Conservation (phyloP, 2,113 vertebrate genomes). For the Ibidorhyncha struthersii region DNA sequence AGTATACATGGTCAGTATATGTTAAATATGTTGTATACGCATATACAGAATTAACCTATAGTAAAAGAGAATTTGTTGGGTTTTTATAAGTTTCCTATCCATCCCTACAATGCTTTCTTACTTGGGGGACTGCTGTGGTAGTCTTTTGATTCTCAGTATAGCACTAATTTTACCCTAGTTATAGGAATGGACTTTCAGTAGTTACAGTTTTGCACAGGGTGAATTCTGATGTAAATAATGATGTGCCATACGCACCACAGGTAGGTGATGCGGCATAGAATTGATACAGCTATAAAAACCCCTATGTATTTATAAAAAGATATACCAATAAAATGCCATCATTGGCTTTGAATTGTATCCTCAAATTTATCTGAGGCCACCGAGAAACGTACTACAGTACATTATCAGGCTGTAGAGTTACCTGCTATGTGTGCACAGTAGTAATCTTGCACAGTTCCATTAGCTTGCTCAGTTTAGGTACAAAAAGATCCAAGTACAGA, state of each 20-base stretch:
- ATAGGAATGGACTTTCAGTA: not conserved
- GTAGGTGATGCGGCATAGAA: not conserved
- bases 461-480: not conserved
- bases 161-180: not conserved
- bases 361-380: not conserved
- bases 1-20: not conserved
- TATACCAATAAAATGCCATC: not conserved
- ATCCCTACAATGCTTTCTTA: not conserved
- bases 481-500: not conserved
- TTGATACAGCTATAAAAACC: not conserved
- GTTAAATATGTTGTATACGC: not conserved
- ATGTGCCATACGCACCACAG: not conserved
- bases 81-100: not conserved
- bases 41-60: not conserved
- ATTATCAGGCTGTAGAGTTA: not conserved
- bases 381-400: not conserved
- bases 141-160: not conserved
- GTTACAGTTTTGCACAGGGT: not conserved
- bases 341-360: not conserved
- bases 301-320: not conserved
- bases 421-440: not conserved
- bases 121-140: not conserved
- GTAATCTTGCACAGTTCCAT: not conserved
- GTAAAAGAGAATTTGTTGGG: not conserved
- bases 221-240: not conserved